Percentiles rank a stretch among this genome's conserved stretches.
Evolutionary conservation across 2,797 vertebrate genomes (phyloP).

Genomic region (Mycteria americana): DNA sequence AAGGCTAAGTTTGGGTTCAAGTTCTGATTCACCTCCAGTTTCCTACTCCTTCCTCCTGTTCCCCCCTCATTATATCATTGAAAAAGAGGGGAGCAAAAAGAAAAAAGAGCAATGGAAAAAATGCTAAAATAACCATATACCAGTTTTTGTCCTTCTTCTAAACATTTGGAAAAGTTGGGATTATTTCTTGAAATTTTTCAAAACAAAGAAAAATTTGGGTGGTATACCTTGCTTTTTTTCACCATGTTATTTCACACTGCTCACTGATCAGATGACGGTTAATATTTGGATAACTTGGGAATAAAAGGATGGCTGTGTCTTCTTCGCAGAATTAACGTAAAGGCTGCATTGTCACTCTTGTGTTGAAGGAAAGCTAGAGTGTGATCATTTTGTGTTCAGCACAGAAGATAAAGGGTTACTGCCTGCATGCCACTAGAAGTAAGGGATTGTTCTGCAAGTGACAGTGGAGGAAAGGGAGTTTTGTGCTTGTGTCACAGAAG

Average conservation of each 20-base stretch:
- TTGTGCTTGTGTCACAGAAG: neutral
- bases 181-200: neutral
- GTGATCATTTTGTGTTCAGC: neutral
- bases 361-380: neutral
- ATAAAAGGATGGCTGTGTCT: neutral
- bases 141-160: neutral
- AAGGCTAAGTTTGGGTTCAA: neutral
- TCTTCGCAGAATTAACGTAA: neutral
- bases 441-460: neutral
- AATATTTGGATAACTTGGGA: neutral
- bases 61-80: neutral
- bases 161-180: neutral
- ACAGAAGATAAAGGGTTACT: neutral
- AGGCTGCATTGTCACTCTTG: neutral
- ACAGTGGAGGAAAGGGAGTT: neutral
- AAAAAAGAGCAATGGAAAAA: fast-evolving
- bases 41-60: neutral
- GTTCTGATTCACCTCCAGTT: neutral
- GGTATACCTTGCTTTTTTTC: neutral
- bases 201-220: neutral
- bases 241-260: neutral
- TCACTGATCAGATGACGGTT: neutral
- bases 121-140: neutral
- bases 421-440: neutral
- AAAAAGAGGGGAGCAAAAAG: neutral